A percentile compares a stretch with the other conserved stretches of the same genome.
Evolutionary conservation across 2,797 vertebrate species (phyloP).

Genomic region (Sternarchorhynchus goeldii): DNA sequence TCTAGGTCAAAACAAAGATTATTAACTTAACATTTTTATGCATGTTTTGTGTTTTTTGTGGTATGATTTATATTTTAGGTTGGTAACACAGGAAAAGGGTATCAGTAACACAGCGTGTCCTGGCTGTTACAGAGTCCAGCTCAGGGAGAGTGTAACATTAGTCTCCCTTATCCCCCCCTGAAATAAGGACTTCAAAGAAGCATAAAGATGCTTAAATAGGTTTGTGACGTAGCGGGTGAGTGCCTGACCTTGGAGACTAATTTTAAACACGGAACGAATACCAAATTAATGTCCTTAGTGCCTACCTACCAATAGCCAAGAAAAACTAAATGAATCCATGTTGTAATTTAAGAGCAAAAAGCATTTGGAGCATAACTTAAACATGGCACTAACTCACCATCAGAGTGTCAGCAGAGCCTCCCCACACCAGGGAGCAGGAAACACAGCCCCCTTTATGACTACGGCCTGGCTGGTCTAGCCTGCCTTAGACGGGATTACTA

Average conservation of each 20-base stretch:
- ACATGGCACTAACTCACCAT: not conserved
- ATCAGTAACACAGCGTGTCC: conserved; percentile 17
- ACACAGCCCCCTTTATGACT: conserved; percentile 49
- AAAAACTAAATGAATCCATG: conserved; percentile 46
- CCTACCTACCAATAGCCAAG: conserved; percentile 31
- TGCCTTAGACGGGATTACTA: conserved; percentile 51
- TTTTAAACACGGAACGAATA: conserved; percentile 22
- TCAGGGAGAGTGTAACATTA: conserved; percentile 32
- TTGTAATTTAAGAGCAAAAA: conserved; percentile 47
- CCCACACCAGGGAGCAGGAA: conserved; percentile 29
- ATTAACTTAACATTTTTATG: not conserved
- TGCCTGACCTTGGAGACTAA: conserved; percentile 34
- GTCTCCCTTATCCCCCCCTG: conserved; percentile 28
- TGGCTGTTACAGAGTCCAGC: not conserved
- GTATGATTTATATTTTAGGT: not conserved
- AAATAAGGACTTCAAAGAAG: conserved; percentile 51
- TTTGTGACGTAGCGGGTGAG: conserved; percentile 31
- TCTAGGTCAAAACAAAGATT: conserved; percentile 18
- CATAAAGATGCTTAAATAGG: conserved; percentile 38
- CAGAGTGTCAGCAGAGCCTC: not conserved
- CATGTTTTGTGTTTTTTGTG: not conserved
- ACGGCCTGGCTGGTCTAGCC: conserved; percentile 48
- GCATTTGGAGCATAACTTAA: conserved; percentile 35
- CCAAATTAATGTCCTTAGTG: conserved; percentile 45
- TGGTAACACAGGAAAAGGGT: conserved; percentile 3